Evolutionary conservation across 2,113 vertebrate species (phyloP).

Genomic region (Neodontobutis hainanensis): DNA sequence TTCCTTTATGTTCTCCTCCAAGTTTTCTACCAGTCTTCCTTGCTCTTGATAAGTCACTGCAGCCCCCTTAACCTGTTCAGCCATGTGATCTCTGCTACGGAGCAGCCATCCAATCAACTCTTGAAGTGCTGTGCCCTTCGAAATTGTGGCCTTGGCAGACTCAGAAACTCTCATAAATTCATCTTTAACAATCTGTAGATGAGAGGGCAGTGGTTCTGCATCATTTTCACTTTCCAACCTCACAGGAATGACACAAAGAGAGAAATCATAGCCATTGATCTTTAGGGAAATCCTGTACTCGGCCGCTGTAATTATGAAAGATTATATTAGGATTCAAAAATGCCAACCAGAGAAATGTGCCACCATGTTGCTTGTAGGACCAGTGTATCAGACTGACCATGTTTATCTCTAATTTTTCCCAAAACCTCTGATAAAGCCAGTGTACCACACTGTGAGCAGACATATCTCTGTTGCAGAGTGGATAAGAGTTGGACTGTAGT

Average conservation of each 20-base stretch:
- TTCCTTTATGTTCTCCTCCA: constrained; percentile 72
- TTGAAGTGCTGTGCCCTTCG: constrained; percentile 51
- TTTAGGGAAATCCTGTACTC: constrained; percentile 61
- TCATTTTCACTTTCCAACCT: constrained; percentile 26
- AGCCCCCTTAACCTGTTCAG: constrained; percentile 30
- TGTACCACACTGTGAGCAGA: constrained; percentile 27
- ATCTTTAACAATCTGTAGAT: constrained; percentile 62
- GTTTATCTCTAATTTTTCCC: constrained; percentile 55
- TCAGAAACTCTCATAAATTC: constrained; percentile 62
- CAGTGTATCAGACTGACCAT: constrained; percentile 51
- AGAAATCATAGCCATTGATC: constrained; percentile 77
- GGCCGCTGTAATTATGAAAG: constrained; percentile 49
- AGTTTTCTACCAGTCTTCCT: constrained; percentile 57
- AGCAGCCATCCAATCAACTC: constrained; percentile 67
- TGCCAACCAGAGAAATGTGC: not conserved
- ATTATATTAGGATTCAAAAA: constrained; percentile 5
- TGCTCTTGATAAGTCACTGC: constrained; percentile 67
- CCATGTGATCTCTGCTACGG: constrained; percentile 60
- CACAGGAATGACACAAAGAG: constrained; percentile 59
- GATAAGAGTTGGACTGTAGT: constrained; percentile 57
- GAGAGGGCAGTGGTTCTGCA: constrained; percentile 42
- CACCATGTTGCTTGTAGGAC: not conserved
- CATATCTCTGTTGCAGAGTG: constrained; percentile 52
- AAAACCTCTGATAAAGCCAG: constrained; percentile 64
- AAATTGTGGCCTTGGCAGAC: constrained; percentile 61